Percentiles rank a stretch among this genome's conserved stretches.
Evolutionary conservation across 2,888 invertebrate genomes (phyloP).

Genomic region (Zelleria hepariella): DNA sequence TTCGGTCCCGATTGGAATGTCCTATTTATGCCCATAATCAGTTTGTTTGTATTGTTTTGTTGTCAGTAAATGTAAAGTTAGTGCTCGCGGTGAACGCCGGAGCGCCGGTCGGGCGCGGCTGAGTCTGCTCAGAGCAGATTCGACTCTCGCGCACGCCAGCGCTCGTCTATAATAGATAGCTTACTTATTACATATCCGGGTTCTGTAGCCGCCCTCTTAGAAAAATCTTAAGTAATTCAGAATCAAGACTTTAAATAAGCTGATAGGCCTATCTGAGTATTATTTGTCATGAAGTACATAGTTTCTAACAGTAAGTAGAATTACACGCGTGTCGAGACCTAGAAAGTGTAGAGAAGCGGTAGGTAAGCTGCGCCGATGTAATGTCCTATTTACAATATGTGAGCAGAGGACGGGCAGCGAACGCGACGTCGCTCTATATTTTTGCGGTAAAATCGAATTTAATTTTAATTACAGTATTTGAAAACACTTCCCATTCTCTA

Average conservation of each 20-base stretch:
- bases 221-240: background rate
- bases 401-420: constrained; percentile 4
- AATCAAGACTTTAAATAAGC: background rate
- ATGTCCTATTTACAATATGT: constrained; percentile 38
- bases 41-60: background rate
- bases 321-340: constrained; percentile 26
- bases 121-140: background rate
- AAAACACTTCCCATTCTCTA: constrained; percentile 1
- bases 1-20: background rate
- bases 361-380: constrained; percentile 43
- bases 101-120: background rate
- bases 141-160: background rate
- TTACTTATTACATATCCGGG: background rate
- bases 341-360: constrained; percentile 53
- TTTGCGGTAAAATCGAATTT: background rate
- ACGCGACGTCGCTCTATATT: background rate
- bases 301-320: constrained; percentile 29
- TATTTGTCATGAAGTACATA: constrained; percentile 31
- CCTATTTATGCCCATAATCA: background rate
- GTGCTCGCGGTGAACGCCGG: background rate
- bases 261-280: constrained; percentile 40
- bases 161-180: background rate
- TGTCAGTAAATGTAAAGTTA: background rate
- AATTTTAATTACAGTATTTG: background rate
- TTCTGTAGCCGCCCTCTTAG: background rate